A percentile compares a stretch with the other conserved stretches of the same genome.
These are phyloP conservation scores for Turritopsis dohrnii DNA, from an alignment of 30 jellyfish, hydroid and myxozoan genomes.

Conservation along the genomic window DNA sequence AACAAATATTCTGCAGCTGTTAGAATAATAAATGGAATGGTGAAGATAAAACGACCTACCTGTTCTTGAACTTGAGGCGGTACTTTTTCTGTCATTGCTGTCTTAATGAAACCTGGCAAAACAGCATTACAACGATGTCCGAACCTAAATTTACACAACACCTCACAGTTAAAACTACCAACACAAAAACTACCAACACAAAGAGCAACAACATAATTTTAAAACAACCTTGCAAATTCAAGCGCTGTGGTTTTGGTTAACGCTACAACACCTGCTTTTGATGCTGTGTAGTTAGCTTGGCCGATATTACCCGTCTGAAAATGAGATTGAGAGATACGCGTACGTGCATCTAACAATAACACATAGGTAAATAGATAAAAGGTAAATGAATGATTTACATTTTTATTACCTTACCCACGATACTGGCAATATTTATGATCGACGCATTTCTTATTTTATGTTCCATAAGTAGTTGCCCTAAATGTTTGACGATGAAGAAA, in stretches of 20 bases:
- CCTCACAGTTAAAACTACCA: too few relatives aligned
- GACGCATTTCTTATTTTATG: constrained; percentile 20
- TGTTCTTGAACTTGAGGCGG: constrained; percentile 25
- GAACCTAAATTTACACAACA: too few relatives aligned
- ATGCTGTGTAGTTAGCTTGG: constrained; percentile 53
- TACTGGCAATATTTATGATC: constrained; percentile 41
- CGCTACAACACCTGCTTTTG: constrained; percentile 63
- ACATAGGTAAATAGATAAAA: too few relatives aligned
- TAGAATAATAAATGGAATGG: not conserved
- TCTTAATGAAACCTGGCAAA: constrained; percentile 38
- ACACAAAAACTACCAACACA: not conserved
- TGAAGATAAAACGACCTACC: constrained; percentile 1
- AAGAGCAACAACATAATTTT: not conserved
- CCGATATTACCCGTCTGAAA: constrained; percentile 54
- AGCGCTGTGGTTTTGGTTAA: constrained; percentile 40
- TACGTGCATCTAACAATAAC: too few relatives aligned
- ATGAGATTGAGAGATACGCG: not conserved
- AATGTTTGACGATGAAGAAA: constrained; percentile 25
- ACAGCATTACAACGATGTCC: constrained; percentile 46
- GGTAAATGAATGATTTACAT: too few relatives aligned
- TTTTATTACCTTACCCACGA: constrained; percentile 40
- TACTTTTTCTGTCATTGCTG: constrained; percentile 40
- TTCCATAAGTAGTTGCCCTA: constrained; percentile 14
- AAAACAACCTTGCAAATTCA: constrained; percentile 44
- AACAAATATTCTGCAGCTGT: not conserved